Evolutionary conservation across 2,888 invertebrate species (phyloP), one percentile per base, ranked within the genome.

Genomic region (Apotomis capreana): DNA sequence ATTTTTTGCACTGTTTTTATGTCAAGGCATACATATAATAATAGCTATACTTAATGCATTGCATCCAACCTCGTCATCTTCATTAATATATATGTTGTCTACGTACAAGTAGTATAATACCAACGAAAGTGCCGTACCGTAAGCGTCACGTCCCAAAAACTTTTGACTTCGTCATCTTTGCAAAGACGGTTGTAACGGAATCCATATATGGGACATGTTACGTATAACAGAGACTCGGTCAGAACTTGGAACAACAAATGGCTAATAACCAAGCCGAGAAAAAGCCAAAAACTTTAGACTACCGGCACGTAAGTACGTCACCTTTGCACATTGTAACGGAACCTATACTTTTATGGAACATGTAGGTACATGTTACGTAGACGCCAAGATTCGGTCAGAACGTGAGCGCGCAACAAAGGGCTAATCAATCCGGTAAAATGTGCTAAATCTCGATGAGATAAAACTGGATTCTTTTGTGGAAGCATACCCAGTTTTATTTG

Each of bases 61-160:
- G 51, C 57, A 58, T 67, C 58, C 57, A 49, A 44, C 64, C 62
- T 60, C 58, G 71, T 61, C 62, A 68, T 59, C 37, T 68, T 37
- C 6, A 6, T 52, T 60, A 68, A 55, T 44, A 8, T 57, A 3
- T 36, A 59, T 40, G n/a, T n/a, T 49, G 4, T 26, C 26, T 55
- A 44, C 40, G 9, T 51, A 13, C 15, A 9, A 6, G 6, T 70
- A 55, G 68, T 68, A 64, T 73, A 75, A 71, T 74, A 65, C 65
- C 79, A 77, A 74, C 76, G 76, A 83, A 83, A 86, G 81, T 84
- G 84, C 84, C 86, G 84, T 84, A 86, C 84, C 86, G 84, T 84
- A 86, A 82, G 82, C 86, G 84, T 87, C 84, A 88, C 86, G 87
- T 86, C 82, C 87, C 81, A 88, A 85, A 89, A 88, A 87, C 84